Evolutionary conservation across 2,113 vertebrate species (phyloP).

Genomic region (Calonectris borealis): DNA sequence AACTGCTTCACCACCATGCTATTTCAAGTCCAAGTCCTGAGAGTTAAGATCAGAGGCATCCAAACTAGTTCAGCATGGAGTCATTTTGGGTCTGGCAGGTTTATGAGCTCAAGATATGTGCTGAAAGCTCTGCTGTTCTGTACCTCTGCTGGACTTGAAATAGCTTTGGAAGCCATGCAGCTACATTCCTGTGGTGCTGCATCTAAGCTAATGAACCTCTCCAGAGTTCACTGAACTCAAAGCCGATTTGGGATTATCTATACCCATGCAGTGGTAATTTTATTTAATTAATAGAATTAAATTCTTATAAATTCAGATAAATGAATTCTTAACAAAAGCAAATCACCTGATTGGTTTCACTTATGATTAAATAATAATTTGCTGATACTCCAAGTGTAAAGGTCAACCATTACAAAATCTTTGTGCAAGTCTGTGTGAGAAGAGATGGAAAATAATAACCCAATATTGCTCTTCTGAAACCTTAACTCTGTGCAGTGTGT

Average conservation of each 20-base stretch:
- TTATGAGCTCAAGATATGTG: neutral
- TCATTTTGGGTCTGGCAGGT: neutral
- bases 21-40: neutral
- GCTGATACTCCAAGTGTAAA: neutral
- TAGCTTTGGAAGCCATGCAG: neutral
- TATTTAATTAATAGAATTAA: conserved; percentile 24
- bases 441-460: neutral
- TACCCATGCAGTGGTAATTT: neutral
- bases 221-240: neutral
- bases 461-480: neutral
- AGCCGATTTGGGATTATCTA: neutral
- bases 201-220: neutral
- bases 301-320: neutral
- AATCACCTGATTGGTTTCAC: neutral
- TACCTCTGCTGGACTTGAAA: neutral
- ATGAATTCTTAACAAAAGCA: neutral
- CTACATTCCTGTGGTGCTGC: neutral
- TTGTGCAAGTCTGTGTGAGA: neutral
- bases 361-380: conserved; percentile 9
- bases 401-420: neutral
- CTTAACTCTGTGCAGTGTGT: neutral
- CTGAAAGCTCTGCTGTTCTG: neutral
- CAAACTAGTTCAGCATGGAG: neutral
- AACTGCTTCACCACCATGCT: neutral
- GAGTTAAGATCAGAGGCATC: neutral